phyloP scores from a whole-genome alignment of 2,888 invertebrate genomes.

The Anarsia innoxiella region DNA sequence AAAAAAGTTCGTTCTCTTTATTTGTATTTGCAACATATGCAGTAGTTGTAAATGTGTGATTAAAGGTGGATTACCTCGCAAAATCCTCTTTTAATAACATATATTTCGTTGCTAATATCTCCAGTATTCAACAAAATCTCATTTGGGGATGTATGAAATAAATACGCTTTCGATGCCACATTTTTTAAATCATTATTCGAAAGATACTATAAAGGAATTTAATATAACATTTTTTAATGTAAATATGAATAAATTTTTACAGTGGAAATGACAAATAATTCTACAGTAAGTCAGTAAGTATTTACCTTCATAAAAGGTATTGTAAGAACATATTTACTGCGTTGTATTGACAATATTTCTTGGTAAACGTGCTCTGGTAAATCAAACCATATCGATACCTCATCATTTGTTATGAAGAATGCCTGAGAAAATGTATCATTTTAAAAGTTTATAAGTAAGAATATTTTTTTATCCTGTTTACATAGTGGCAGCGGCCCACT shows the following conservation, averaged over 20 bases:
- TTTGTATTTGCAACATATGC: too few relatives aligned
- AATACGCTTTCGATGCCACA: slow-evolving; percentile 39
- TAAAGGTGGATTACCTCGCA: slow-evolving; percentile 41
- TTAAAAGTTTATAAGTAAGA: too few relatives aligned
- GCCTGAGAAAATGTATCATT: slow-evolving; percentile 44
- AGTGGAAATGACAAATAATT: too few relatives aligned
- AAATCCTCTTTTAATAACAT: slow-evolving; percentile 49
- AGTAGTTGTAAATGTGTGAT: background rate
- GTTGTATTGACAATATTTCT: slow-evolving; percentile 47
- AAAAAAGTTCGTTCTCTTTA: background rate
- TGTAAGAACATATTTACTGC: slow-evolving; percentile 46
- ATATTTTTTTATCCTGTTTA: too few relatives aligned
- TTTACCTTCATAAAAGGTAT: slow-evolving; percentile 56
- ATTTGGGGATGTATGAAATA: slow-evolving; percentile 54
- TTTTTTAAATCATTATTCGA: slow-evolving; percentile 33
- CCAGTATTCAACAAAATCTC: slow-evolving; percentile 57
- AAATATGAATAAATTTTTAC: too few relatives aligned
- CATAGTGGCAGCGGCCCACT: too few relatives aligned
- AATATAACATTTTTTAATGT: too few relatives aligned
- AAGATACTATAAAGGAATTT: too few relatives aligned
- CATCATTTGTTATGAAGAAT: slow-evolving; percentile 44
- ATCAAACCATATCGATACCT: slow-evolving; percentile 47
- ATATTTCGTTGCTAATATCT: slow-evolving; percentile 55
- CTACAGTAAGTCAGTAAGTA: background rate
- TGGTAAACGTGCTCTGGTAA: slow-evolving; percentile 53